These are phyloP conservation scores for Caenorhabditis wallacei DNA, from an alignment of 2,888 invertebrate genomes.

Conservation along the genomic window DNA sequence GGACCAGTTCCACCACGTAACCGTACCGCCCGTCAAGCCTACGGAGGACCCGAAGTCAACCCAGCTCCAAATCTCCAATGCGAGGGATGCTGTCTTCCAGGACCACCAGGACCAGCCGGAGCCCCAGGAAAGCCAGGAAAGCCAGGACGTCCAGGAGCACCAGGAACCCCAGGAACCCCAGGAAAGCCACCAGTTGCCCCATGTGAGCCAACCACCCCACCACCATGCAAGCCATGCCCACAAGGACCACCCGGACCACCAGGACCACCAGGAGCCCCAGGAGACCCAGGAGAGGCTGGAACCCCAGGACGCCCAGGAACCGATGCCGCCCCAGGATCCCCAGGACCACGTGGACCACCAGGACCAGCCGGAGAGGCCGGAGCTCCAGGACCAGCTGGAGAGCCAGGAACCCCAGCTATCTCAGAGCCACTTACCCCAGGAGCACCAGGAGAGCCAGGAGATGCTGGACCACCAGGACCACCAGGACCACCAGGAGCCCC, in stretches of 20 bases:
- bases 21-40: conserved; percentile 83
- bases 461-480: conserved; percentile 75
- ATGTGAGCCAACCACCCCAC: conserved; percentile 82
- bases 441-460: conserved; percentile 77
- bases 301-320: conserved; percentile 77
- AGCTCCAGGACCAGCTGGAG: conserved; percentile 77
- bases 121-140: conserved; percentile 80
- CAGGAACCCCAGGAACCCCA: conserved; percentile 75
- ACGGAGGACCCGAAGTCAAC: conserved; percentile 79
- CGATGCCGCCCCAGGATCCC: conserved; percentile 76
- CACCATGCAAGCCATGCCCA: conserved; percentile 81
- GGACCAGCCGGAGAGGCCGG: conserved; percentile 78
- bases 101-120: conserved; percentile 81
- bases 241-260: conserved; percentile 77
- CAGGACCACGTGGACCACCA: conserved; percentile 75
- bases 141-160: conserved; percentile 76
- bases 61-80: conserved; percentile 76
- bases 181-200: conserved; percentile 81
- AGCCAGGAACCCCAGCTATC: conserved; percentile 78
- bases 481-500: conserved; percentile 77
- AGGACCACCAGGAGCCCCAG: conserved; percentile 75
- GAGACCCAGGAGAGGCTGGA: conserved; percentile 78
- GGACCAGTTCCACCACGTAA: conserved; percentile 76
- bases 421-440: conserved; percentile 76
- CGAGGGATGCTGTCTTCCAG: conserved; percentile 78